Evolutionary conservation across 2,888 invertebrate species (phyloP).

Genomic region (Electrophaes corylata): DNA sequence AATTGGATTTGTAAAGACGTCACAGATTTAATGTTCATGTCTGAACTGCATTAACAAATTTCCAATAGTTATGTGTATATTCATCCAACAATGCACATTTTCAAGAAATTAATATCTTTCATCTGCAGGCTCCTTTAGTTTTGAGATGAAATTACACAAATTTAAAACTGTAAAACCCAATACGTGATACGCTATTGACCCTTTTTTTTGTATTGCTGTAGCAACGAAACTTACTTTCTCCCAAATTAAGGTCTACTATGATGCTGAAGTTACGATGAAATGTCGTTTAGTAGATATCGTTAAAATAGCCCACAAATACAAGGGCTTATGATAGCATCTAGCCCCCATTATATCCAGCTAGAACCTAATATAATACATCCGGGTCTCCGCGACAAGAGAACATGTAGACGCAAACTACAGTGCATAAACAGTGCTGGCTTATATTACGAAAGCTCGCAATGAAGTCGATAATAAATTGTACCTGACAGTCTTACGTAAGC

Average conservation of each 20-base stretch:
- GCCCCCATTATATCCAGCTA: conserved; percentile 18
- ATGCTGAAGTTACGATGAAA: conserved; percentile 3
- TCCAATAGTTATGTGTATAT: too few species aligned
- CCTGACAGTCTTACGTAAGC: conserved; percentile 74
- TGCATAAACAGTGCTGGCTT: conserved; percentile 63
- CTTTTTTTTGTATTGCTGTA: conserved; percentile 3
- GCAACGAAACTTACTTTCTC: conserved; percentile 32
- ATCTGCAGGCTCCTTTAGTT: too few species aligned
- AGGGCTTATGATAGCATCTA: conserved; percentile 1
- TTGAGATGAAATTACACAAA: too few species aligned
- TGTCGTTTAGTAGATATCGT: background rate
- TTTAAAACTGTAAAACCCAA: background rate
- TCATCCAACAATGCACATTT: too few species aligned
- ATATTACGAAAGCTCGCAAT: conserved; percentile 79
- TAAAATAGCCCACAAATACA: conserved; percentile 8
- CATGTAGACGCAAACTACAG: conserved; percentile 54
- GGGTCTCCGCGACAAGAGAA: conserved; percentile 54
- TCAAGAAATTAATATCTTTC: too few species aligned
- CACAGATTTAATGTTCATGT: background rate
- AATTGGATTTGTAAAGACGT: conserved; percentile 7
- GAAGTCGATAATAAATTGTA: conserved; percentile 78
- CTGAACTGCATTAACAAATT: too few species aligned
- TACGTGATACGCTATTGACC: background rate
- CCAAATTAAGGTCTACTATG: conserved; percentile 14
- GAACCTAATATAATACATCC: conserved; percentile 50